These are phyloP conservation scores for Hermodice carunculata DNA, from an alignment of 2,888 invertebrate species.

Conservation along the genomic window DNA sequence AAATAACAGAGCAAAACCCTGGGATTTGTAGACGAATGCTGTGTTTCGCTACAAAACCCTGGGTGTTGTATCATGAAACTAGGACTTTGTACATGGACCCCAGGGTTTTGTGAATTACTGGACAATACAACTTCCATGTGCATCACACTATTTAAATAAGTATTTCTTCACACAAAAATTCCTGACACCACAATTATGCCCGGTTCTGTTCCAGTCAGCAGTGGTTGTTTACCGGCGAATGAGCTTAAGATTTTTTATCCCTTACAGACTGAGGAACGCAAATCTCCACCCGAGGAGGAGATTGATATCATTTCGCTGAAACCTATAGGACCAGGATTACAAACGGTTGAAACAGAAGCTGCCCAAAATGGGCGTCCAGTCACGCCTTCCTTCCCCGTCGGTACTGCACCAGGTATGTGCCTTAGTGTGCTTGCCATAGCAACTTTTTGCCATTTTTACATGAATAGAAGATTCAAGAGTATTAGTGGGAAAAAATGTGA, in stretches of 20 bases:
- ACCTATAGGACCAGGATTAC: slow-evolving; percentile 68
- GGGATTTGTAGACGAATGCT: too few relatives aligned
- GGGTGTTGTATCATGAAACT: not conserved
- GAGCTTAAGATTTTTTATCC: too few relatives aligned
- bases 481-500: too few relatives aligned
- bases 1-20: too few relatives aligned
- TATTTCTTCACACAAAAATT: too few relatives aligned
- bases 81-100: not conserved
- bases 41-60: not conserved
- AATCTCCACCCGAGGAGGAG: slow-evolving; percentile 44
- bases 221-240: too few relatives aligned
- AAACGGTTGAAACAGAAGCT: slow-evolving; percentile 62
- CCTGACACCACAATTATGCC: too few relatives aligned
- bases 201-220: too few relatives aligned
- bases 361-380: slow-evolving; percentile 20
- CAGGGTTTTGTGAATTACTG: too few relatives aligned
- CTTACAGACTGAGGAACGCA: not conserved
- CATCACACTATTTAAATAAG: slow-evolving; percentile 1
- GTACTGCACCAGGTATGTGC: not conserved
- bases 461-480: too few relatives aligned
- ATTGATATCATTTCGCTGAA: slow-evolving; percentile 66
- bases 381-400: slow-evolving; percentile 32
- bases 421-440: not conserved
- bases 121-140: too few relatives aligned
- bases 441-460: too few relatives aligned